Percentiles rank a stretch among this genome's conserved stretches.
These are phyloP conservation scores for Drosophila fungiperda DNA, from an alignment of 2,888 invertebrate species.

Conservation along the genomic window DNA sequence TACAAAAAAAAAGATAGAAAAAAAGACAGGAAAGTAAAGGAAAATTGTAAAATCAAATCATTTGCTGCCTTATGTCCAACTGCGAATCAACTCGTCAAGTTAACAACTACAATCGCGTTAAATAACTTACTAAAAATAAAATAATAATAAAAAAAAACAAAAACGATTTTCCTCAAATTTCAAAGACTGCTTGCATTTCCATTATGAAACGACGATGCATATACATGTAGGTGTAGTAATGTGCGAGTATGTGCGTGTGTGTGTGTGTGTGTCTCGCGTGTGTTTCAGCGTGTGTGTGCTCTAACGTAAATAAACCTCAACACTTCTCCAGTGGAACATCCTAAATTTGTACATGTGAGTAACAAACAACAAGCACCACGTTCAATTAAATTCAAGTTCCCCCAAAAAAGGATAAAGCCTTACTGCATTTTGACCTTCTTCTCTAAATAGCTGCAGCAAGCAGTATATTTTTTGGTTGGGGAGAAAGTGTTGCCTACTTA, in stretches of 20 bases:
- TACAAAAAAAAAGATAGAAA: constrained; percentile 33
- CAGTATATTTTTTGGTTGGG: not conserved
- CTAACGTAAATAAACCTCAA: constrained; percentile 74
- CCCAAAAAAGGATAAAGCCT: constrained; percentile 11
- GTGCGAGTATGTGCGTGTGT: constrained; percentile 20
- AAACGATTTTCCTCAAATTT: constrained; percentile 11
- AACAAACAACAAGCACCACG: constrained; percentile 11
- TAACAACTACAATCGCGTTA: constrained; percentile 34
- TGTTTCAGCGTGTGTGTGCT: constrained; percentile 29
- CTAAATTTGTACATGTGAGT: constrained; percentile 71
- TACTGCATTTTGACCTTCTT: constrained; percentile 47
- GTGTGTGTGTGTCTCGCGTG: constrained; percentile 26
- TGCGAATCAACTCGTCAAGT: constrained; percentile 42
- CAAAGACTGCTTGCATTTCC: constrained; percentile 45
- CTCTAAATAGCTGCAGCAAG: constrained; percentile 7
- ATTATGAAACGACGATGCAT: constrained; percentile 68
- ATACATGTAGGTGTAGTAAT: constrained; percentile 53
- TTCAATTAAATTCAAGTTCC: constrained; percentile 29
- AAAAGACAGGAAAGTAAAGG: constrained; percentile 22
- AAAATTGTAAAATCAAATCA: constrained; percentile 59
- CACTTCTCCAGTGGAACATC: constrained; percentile 42
- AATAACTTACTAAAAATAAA: constrained; percentile 13
- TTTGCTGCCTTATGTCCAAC: constrained; percentile 64
- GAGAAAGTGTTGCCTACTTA: constrained; percentile 61
- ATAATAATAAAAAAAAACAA: not conserved